Evolutionary conservation across 2,797 vertebrate genomes (phyloP), one percentile per base, ranked within the genome.

Genomic region (Notamacropus eugenii): DNA sequence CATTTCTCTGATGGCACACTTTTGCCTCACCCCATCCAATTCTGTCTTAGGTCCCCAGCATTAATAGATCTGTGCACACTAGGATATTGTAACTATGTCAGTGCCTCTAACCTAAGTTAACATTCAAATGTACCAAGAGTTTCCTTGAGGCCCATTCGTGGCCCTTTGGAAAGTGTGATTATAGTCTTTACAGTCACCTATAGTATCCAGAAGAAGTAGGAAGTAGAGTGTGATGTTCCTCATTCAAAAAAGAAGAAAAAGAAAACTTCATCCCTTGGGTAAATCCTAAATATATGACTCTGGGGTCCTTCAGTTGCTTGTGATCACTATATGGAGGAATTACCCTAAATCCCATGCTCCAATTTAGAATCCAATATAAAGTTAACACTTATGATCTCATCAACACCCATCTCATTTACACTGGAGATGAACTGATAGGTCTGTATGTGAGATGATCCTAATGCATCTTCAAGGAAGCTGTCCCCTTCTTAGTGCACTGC

Each of bases 281-380:
- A 10, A 56, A 55, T 54, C 92, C 34, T 94, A 28, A 22, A 11
- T 19, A 34, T 87, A 55, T 67, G 50, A n/a, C 55, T 94, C 57
- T 92, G 8, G 11, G 19, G n/a, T 31, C 55, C 27, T 24, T 93
- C 19, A 6, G 58, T 91, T 87, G 62, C 27, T 40, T 55, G 58
- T 93, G 50, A 97, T 16, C 31, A 57, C 46, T 13, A 16, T 13
- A 94, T 40, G 19, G 46, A 92, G 46, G 40, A 94, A 91, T 93
- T 55, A 95, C 57, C 67, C 93, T 93, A n/a, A 62, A 31, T n/a
- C 94, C 57, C 59, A 29, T 59, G 46, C 56, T 92, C 55, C 82
- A 74, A 96, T 95, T 40, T 90, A 29, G 34, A 50, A 46, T 91
- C 54, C 16, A 34, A n/a, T 14, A 34, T n/a, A 14, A 34, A 67